Base-by-base conservation (phyloP, 1,140 invertebrate species). In the Teleogryllus occipitalis region DNA sequence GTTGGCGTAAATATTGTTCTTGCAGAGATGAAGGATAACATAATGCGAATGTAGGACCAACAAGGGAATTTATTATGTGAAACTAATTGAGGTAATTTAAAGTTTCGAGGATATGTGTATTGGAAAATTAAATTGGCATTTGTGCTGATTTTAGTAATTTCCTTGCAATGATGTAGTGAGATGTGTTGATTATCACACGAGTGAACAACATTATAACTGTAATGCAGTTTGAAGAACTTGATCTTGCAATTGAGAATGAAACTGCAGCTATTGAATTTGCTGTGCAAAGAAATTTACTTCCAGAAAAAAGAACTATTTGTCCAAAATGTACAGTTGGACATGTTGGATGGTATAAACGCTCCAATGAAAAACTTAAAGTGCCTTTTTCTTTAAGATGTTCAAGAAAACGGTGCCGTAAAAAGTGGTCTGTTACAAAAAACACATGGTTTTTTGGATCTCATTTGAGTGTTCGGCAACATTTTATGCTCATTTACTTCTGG, bases 381-480 rank as follows among this genome's bases (percentile, higher is more conserved):
- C 76, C 76, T 48, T 77, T 77, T 77, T 77, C 76, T 48, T 77
- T 77, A 48, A 77, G 76, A 48, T 77, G 76, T 47, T 77, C 76
- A 77, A 77, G 76, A 77, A 77, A 77, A 77, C 47, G 48, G 76
- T 77, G 76, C 48, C 76, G 76, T 27, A 77, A 77, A 77, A 77
- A 77, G 76, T 77, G 76, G 76, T 77, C 76, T 47, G 76, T 77
- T 21, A 77, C 76, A 77, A 77, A 77, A 48, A 77, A 77, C 48
- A 77, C 76, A n/a, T 77, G 76, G 76, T 77, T 77, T 48, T 77
- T 77, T 77, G 76, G 76, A 48, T 77, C 76, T 77, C 76, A 77
- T 48, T 77, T 77, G 48, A 77, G 76, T 77, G 76, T 77, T 22
- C 39, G 76, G 8, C 76, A 77, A 54, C 47, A 77, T 49, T 77